A percentile compares a stretch with the other conserved stretches of the same genome.
These are phyloP conservation scores for Anthrax anthrax DNA, from an alignment of 2,888 invertebrate species.

Conservation along the genomic window DNA sequence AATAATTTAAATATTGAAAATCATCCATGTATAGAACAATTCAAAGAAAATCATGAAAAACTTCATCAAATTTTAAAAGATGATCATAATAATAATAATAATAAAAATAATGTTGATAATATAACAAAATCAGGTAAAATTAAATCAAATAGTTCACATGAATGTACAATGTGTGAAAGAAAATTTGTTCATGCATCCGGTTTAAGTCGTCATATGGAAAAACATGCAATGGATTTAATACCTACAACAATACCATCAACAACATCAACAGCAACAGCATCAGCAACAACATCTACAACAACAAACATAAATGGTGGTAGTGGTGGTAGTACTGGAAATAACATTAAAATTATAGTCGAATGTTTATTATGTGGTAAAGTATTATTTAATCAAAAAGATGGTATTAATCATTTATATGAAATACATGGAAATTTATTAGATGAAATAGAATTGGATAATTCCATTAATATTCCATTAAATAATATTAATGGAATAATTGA, in stretches of 20 bases:
- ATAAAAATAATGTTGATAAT: slow-evolving; percentile 13
- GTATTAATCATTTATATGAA: slow-evolving; percentile 16
- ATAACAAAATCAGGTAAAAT: not conserved
- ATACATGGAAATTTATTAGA: slow-evolving; percentile 15
- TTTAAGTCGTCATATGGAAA: slow-evolving; percentile 31
- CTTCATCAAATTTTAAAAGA: slow-evolving; percentile 29
- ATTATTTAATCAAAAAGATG: slow-evolving; percentile 17
- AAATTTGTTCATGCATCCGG: slow-evolving; percentile 34
- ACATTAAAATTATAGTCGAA: slow-evolving; percentile 22
- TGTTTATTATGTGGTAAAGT: slow-evolving; percentile 28
- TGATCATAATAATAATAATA: not conserved
- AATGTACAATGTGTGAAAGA: slow-evolving; percentile 30
- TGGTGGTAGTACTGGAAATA: slow-evolving; percentile 12
- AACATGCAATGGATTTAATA: slow-evolving; percentile 29
- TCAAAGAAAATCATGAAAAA: slow-evolving; percentile 29
- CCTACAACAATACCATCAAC: slow-evolving; percentile 15
- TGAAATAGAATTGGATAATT: slow-evolving; percentile 15
- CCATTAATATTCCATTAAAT: slow-evolving; percentile 13
- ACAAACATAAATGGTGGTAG: slow-evolving; percentile 4
- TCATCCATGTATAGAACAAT: slow-evolving; percentile 21
- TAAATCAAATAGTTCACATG: slow-evolving; percentile 25
- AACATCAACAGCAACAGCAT: not conserved
- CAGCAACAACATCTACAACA: slow-evolving; percentile 1
- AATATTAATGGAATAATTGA: slow-evolving; percentile 9
- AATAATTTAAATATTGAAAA: slow-evolving; percentile 9